A percentile compares a stretch with the other conserved stretches of the same genome.
Conservation (phyloP, 2,797 vertebrate genomes). For the Myotis pilosus region DNA sequence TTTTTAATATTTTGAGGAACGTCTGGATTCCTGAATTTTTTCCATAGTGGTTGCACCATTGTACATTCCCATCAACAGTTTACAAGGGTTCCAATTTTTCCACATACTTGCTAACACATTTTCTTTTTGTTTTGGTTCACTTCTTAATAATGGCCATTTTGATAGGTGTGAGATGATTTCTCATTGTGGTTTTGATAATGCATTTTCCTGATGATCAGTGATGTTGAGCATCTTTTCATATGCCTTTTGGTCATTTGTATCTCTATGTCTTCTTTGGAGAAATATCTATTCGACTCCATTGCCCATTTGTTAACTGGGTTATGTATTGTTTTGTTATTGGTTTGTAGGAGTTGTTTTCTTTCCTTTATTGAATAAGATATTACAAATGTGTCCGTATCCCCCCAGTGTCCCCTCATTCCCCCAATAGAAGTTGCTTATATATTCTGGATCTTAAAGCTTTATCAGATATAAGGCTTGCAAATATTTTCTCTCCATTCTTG, state of each 20-base stretch:
- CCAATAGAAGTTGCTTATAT: not conserved
- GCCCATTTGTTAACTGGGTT: not conserved
- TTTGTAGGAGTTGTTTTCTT: not conserved
- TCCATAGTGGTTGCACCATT: not conserved
- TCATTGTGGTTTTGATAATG: slow-evolving; percentile 1
- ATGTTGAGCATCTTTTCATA: not conserved
- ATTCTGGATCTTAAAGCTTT: not conserved
- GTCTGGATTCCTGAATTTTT: not conserved
- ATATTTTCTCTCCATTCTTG: not conserved
- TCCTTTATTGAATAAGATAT: no score
- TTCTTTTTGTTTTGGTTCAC: not conserved
- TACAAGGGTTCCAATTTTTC: not conserved
- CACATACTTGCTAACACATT: not conserved
- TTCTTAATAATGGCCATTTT: not conserved
- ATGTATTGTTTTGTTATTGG: slow-evolving; percentile 20
- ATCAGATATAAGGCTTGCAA: not conserved
- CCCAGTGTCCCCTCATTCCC: no score
- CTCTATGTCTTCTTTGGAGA: not conserved
- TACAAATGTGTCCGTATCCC: no score
- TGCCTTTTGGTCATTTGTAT: not conserved
- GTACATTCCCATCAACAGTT: not conserved
- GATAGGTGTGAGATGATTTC: not conserved
- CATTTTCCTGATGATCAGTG: slow-evolving; percentile 18
- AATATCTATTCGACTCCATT: not conserved
- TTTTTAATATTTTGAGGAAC: slow-evolving; percentile 17